phyloP scores from a whole-genome alignment of 2,888 invertebrate genomes.

The Serripes groenlandicus region DNA sequence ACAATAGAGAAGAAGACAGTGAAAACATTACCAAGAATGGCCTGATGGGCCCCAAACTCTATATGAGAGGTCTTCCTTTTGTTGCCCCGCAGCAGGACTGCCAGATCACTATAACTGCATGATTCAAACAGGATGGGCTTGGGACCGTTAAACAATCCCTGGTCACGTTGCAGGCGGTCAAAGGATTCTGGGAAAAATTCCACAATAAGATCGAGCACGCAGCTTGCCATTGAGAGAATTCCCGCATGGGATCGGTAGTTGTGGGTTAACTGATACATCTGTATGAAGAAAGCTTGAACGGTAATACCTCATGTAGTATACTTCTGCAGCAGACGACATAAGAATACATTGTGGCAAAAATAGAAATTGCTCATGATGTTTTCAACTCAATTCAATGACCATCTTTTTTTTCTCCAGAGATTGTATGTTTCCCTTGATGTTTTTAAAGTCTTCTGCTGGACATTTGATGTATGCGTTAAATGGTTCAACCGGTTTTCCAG shows the following conservation, averaged over 20 bases:
- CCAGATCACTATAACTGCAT: slow-evolving; percentile 77
- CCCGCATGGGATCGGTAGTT: slow-evolving; percentile 84
- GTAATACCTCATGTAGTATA: no score
- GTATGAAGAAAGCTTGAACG: no score
- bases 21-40: slow-evolving; percentile 81
- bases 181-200: slow-evolving; percentile 83
- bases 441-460: no score
- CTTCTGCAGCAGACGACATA: no score
- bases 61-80: slow-evolving; percentile 81
- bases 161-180: slow-evolving; percentile 80
- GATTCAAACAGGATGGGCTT: slow-evolving; percentile 81
- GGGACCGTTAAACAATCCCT: slow-evolving; percentile 82
- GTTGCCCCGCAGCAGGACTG: slow-evolving; percentile 76
- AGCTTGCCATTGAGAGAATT: slow-evolving; percentile 80
- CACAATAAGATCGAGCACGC: slow-evolving; percentile 80
- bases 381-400: no score
- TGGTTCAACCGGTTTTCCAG: no score
- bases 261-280: slow-evolving; percentile 79
- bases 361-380: no score
- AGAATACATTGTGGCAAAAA: no score
- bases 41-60: slow-evolving; percentile 85
- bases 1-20: no score
- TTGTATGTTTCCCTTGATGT: no score
- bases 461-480: no score
- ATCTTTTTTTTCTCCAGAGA: no score